These are phyloP conservation scores for Paracentrotus lividus DNA, from an alignment of 53 echinoderm and acorn worm genomes.

Conservation along the genomic window DNA sequence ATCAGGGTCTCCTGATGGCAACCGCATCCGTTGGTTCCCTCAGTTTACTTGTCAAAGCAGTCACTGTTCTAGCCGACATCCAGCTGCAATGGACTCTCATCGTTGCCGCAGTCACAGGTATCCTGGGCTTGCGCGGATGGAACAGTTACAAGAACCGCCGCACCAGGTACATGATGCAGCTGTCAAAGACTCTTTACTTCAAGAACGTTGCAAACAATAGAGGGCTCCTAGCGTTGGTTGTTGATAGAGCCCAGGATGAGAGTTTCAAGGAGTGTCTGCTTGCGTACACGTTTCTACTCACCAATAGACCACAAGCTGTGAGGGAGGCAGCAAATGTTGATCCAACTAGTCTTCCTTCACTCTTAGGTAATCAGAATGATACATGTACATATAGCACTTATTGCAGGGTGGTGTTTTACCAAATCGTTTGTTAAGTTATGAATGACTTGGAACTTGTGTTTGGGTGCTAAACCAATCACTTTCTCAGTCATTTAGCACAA, in stretches of 20 bases:
- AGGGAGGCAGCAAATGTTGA: conserved; percentile 40
- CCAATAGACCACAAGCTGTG: conserved; percentile 73
- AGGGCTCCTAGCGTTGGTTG: conserved; percentile 90
- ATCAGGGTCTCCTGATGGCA: conserved; percentile 84
- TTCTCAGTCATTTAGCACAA: too few species aligned
- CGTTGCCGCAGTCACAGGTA: conserved; percentile 80
- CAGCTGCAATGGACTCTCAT: conserved; percentile 94
- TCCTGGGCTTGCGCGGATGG: conserved; percentile 88
- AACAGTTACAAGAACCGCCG: conserved; percentile 99
- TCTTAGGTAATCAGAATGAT: conserved; percentile 70
- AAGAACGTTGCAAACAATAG: conserved; percentile 98
- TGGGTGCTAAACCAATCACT: too few species aligned
- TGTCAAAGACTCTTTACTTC: conserved; percentile 92
- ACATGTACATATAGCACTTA: neutral
- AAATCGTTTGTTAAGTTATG: neutral
- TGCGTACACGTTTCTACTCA: conserved; percentile 90
- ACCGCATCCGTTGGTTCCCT: conserved; percentile 83
- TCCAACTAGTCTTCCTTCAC: conserved; percentile 63
- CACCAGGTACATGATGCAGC: conserved; percentile 88
- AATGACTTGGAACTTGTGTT: too few species aligned
- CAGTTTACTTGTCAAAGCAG: conserved; percentile 84
- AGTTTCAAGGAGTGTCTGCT: conserved; percentile 92
- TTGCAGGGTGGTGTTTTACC: neutral
- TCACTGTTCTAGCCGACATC: conserved; percentile 88
- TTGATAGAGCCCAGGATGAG: conserved; percentile 97